phyloP scores from a whole-genome alignment of 2,888 invertebrate species.

The Drosophila helvetica region DNA sequence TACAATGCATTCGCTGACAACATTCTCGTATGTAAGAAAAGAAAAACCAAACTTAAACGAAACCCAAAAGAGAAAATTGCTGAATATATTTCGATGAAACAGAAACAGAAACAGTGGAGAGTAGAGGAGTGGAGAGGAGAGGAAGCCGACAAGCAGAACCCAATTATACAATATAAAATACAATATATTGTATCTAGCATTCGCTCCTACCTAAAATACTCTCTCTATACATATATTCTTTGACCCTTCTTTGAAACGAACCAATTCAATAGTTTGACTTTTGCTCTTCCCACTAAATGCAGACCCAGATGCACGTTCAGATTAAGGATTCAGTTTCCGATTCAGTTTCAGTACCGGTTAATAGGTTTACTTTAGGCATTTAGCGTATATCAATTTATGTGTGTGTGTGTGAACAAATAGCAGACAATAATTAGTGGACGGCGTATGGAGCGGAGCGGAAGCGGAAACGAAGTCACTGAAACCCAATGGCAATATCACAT shows the following conservation, averaged over 20 bases:
- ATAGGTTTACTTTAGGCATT: constrained; percentile 38
- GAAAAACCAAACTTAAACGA: constrained; percentile 6
- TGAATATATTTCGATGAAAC: constrained; percentile 48
- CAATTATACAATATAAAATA: constrained; percentile 1
- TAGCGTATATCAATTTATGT: constrained; percentile 40
- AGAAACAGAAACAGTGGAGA: neutral
- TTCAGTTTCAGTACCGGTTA: constrained; percentile 11
- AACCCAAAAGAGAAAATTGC: constrained; percentile 48
- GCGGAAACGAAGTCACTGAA: constrained; percentile 23
- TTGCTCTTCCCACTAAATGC: neutral
- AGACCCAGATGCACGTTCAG: neutral
- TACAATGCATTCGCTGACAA: neutral
- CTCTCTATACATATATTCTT: neutral
- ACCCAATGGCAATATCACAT: constrained; percentile 18
- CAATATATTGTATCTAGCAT: neutral
- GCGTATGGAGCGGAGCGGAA: constrained; percentile 13
- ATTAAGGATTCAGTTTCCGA: constrained; percentile 1
- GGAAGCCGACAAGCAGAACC: constrained; percentile 5
- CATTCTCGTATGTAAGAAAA: constrained; percentile 6
- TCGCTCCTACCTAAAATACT: neutral
- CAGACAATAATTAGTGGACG: constrained; percentile 81
- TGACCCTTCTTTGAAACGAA: neutral
- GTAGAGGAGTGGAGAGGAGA: too few species aligned
- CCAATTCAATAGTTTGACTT: constrained; percentile 3
- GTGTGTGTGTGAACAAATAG: constrained; percentile 72